These are phyloP conservation scores for Lomographa bimaculata DNA, from an alignment of 2,888 invertebrate species.

Conservation along the genomic window DNA sequence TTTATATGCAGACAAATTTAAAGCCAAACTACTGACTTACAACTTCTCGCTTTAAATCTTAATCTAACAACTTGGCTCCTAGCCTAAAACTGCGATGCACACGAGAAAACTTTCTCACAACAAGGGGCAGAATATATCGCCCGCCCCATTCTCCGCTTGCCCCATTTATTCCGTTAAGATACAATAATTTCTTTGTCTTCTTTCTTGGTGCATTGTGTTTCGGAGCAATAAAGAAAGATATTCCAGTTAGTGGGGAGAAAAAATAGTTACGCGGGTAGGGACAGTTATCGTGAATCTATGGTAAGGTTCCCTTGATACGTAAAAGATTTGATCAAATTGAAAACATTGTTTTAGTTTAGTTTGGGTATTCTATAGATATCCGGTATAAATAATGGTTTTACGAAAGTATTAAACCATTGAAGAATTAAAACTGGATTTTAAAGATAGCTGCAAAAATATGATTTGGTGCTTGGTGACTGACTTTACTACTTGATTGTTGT, in stretches of 20 bases:
- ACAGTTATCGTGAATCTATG: conserved; percentile 1
- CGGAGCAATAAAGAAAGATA: conserved; percentile 14
- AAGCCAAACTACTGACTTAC: no score
- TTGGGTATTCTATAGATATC: no score
- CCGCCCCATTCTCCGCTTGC: conserved; percentile 41
- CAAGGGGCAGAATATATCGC: conserved; percentile 44
- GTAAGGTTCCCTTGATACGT: no score
- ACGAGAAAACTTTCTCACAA: conserved; percentile 46
- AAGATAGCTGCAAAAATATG: no score
- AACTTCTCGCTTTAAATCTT: conserved; percentile 8
- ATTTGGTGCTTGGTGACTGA: no score
- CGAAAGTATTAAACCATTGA: no score
- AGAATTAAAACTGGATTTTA: no score
- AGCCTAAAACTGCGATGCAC: conserved; percentile 36
- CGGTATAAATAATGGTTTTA: no score
- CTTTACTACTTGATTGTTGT: no score
- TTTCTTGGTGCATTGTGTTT: conserved; percentile 34
- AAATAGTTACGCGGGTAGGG: conserved; percentile 3
- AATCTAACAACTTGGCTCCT: conserved; percentile 39
- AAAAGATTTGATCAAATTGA: no score
- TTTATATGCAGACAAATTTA: no score
- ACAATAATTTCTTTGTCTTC: conserved; percentile 54
- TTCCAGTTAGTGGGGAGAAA: conserved; percentile 10
- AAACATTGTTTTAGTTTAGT: no score
- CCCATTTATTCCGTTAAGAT: conserved; percentile 64